Evolutionary conservation across 1,140 invertebrate species (phyloP), one percentile per base, ranked within the genome.

Genomic region (Oryzaephilus surinamensis): DNA sequence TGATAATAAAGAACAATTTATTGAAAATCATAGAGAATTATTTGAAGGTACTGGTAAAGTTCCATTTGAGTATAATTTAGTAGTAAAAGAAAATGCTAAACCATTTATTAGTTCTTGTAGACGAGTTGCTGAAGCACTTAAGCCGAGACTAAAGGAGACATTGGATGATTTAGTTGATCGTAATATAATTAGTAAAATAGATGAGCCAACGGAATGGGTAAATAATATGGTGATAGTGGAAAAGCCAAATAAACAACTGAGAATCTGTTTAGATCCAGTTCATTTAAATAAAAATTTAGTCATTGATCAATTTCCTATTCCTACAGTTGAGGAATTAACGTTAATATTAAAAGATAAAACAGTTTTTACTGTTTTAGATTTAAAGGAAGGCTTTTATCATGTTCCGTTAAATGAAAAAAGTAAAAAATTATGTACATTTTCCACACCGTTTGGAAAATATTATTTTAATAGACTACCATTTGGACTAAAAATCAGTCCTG

Each of bases 211-310:
- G n/a, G n/a, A n/a, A n/a, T n/a, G n/a, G n/a, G n/a, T n/a, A n/a
- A n/a, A n/a, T n/a, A n/a, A 54, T 18, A 44, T 65, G 16, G 60
- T 64, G 2, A 48, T 65, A 10, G 58, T 65, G 5, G 45, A 38
- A 68, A 68, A 57, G 39, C 42, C 17, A 60, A 64, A 49, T 58
- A 57, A 27, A 45, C 57, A 2, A 12, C 26, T 70, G 8, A 46
- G 67, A 32, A 50, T 72, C 13, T 70, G 65, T 46, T 37, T 72
- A 14, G 65, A 72, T 52, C 68, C 67, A 3, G 48, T 39, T 19
- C 57, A 66, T 31, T 47, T 71, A 26, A 72, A 72, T 51, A 61
- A 54, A 45, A 45, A 45, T 11, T 59, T 71, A 10, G 55, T 51
- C 35, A 21, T 60, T 6, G 51, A 56, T 41, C 51, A 57, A 45